These are phyloP conservation scores for Drosophila arizonae DNA, from an alignment of 1,140 invertebrate genomes.

Conservation along the genomic window DNA sequence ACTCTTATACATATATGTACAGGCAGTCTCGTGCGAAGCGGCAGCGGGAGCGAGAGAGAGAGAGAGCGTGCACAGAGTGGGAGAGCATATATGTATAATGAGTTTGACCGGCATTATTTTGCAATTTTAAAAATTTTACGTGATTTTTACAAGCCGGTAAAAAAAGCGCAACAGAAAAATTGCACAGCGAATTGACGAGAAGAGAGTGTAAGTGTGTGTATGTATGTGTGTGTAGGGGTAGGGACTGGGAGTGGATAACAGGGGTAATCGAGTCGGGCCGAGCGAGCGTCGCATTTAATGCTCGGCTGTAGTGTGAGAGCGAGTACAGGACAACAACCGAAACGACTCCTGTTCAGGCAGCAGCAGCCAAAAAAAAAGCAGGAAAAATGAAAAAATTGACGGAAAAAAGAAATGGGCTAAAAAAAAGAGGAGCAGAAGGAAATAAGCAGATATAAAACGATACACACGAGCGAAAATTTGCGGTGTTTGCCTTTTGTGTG, in stretches of 20 bases:
- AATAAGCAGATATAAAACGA: conserved; percentile 46
- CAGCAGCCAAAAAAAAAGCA: conserved; percentile 7
- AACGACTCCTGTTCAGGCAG: conserved; percentile 22
- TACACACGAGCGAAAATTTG: conserved; percentile 36
- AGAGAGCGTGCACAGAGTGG: background rate
- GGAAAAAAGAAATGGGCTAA: conserved; percentile 23
- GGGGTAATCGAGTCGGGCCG: conserved; percentile 9
- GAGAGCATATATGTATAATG: conserved; percentile 39
- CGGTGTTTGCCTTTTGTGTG: conserved; percentile 16
- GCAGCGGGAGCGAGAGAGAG: background rate
- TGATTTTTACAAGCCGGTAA: conserved; percentile 67
- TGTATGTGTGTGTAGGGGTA: background rate
- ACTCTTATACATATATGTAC: background rate
- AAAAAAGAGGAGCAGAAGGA: conserved; percentile 20
- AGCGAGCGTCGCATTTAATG: conserved; percentile 22
- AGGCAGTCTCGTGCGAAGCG: background rate
- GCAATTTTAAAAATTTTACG: conserved; percentile 69
- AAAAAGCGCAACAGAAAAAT: conserved; percentile 46
- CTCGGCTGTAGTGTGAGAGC: conserved; percentile 29
- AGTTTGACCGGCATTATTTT: conserved; percentile 74
- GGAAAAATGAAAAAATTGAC: conserved; percentile 1
- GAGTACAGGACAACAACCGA: conserved; percentile 45
- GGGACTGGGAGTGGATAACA: background rate
- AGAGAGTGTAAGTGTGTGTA: background rate
- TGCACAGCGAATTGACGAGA: conserved; percentile 7